These are phyloP conservation scores for Ovis aries DNA, from an alignment of 2,113 vertebrate species.

Conservation along the genomic window ARS-UI_Ramb_v3.0 NC_056080.1:121590501-121591000, in stretches of 20 bases:
- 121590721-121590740: neutral
- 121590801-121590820: neutral
- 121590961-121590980: neutral
- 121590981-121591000: constrained; percentile 26
- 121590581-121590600: constrained; percentile 14
- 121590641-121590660: neutral
- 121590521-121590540: constrained; percentile 21
- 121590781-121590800: neutral
- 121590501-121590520: constrained; percentile 30
- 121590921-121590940: neutral
- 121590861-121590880: neutral
- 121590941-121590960: constrained; percentile 21
- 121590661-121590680: constrained; percentile 16
- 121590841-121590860: constrained; percentile 33
- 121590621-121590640: constrained; percentile 16
- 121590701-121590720: constrained; percentile 7
- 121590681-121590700: neutral
- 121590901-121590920: constrained; percentile 47
- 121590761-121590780: neutral
- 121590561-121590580: constrained; percentile 30
- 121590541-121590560: constrained; percentile 34
- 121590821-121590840: neutral
- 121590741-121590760: neutral
- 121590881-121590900: neutral
- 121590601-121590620: neutral